Evolutionary conservation across 2,113 vertebrate species (phyloP), one percentile per base, ranked within the genome.

Genomic region (Cettia cetti): DNA sequence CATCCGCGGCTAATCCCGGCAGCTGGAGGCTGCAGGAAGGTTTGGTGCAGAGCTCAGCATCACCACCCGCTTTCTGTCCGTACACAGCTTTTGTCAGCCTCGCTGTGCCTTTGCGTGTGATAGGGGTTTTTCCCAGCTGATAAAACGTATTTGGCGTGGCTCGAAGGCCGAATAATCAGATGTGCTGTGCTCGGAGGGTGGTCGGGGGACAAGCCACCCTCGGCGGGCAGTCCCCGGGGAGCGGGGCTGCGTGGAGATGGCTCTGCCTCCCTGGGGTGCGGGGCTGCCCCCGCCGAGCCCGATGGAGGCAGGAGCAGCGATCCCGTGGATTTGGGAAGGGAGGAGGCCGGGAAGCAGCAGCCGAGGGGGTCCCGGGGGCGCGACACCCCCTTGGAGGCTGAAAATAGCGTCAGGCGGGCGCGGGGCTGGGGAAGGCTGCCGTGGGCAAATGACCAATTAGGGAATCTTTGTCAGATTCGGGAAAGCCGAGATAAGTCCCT

Each of bases 401-500:
- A 87, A 80, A 97, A 95, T 92, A 96, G 94, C 11, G 49, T 8
- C 44, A 60, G 64, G 10, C 1, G 22, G 49, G 76, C 40, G 35
- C 77, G 13, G 82, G 54, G n/a, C 64, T 60, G 85, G 40, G 61
- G 78, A 79, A 79, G 44, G 79, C 75, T 80, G 80, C 68, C 15
- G 68, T 7, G 93, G 95, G 93, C 63, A 88, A 95, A 97, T 86
- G 94, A 92, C 97, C 96, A 96, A 94, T 96, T 95, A 97, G 96
- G 96, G 97, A 92, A 92, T 90, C 95, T 97, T 90, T 93, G 88
- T 94, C 90, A 92, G 96, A 96, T 90, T 95, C 44, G 88, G 91
- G 69, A 92, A 91, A 92, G 90, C 91, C 57, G 54, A 97, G 98
- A 98, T 98, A 98, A 98, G 96, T 92, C 13, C 47, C 65, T 90